A percentile compares a stretch with the other conserved stretches of the same genome.
Conservation (phyloP, 2,797 vertebrate species). For the Brotula barbata region DNA sequence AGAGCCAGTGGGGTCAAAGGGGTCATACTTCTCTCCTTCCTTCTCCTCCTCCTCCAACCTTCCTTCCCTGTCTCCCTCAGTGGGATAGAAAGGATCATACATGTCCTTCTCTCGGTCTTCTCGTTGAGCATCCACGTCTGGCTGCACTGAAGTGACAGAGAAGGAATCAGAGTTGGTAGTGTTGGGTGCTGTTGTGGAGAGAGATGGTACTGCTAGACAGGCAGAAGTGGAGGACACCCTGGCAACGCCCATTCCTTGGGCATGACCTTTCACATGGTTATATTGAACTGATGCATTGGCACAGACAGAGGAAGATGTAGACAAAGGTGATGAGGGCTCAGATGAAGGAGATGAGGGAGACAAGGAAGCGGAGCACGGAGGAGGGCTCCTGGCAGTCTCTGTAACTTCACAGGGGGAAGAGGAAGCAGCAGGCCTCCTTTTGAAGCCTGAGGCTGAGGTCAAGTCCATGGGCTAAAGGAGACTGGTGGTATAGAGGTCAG, state of each 20-base stretch:
- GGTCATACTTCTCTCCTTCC: conserved; percentile 91
- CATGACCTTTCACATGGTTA: conserved; percentile 59
- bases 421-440: conserved; percentile 63
- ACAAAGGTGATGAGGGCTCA: conserved; percentile 67
- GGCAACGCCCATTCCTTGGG: conserved; percentile 38
- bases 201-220: conserved; percentile 44
- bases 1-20: conserved; percentile 94
- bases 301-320: conserved; percentile 70
- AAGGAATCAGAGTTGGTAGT: conserved; percentile 36
- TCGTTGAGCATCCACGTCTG: conserved; percentile 44
- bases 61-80: conserved; percentile 76
- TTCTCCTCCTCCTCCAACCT: conserved; percentile 67
- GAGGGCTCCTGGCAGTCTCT: conserved; percentile 69
- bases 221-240: conserved; percentile 76
- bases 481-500: conserved; percentile 26
- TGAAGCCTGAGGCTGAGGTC: conserved; percentile 63
- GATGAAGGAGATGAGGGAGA: conserved; percentile 75
- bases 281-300: conserved; percentile 54
- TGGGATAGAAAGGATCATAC: conserved; percentile 89
- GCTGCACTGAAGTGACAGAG: conserved; percentile 43
- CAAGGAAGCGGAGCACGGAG: conserved; percentile 64
- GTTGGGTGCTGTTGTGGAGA: conserved; percentile 26
- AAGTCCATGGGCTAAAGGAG: conserved; percentile 64
- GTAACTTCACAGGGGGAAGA: conserved; percentile 54
- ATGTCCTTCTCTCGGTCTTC: conserved; percentile 76